Evolutionary conservation across 1,140 invertebrate species (phyloP).

Genomic region (Drosophila sucinea): DNA sequence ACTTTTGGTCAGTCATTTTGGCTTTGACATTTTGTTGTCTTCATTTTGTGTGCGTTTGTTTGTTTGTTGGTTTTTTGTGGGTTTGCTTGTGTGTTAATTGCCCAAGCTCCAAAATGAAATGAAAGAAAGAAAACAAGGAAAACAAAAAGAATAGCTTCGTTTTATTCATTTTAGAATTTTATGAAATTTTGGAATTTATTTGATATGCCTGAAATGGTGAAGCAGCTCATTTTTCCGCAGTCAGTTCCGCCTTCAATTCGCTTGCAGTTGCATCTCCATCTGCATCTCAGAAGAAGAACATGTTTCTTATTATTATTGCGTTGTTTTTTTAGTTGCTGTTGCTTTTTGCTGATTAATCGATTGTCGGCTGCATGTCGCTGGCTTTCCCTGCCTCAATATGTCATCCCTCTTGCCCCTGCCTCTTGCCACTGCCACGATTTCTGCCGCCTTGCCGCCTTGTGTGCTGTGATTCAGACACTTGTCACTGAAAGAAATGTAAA

Average conservation of each 20-base stretch:
- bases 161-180: constrained; percentile 54
- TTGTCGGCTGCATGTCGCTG: constrained; percentile 78
- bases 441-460: neutral
- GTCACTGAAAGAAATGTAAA: constrained; percentile 80
- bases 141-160: constrained; percentile 13
- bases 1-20: constrained; percentile 78
- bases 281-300: constrained; percentile 37
- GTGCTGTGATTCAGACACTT: constrained; percentile 75
- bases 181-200: constrained; percentile 59
- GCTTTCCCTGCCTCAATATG: constrained; percentile 71
- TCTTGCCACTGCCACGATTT: constrained; percentile 25
- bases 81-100: constrained; percentile 17
- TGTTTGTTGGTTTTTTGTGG: neutral
- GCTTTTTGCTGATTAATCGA: constrained; percentile 73
- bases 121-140: constrained; percentile 5
- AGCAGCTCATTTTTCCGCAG: constrained; percentile 59
- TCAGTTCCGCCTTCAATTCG: constrained; percentile 68
- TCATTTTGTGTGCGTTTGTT: constrained; percentile 50
- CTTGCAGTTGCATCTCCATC: constrained; percentile 52
- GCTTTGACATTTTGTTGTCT: constrained; percentile 75
- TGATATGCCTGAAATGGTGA: constrained; percentile 66
- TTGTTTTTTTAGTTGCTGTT: constrained; percentile 2
- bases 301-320: constrained; percentile 75
- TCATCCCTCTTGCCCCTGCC: constrained; percentile 52
- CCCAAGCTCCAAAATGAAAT: constrained; percentile 8